These are phyloP conservation scores for Octopus sinensis DNA, from an alignment of 1,140 invertebrate species.

Conservation along the genomic window DNA sequence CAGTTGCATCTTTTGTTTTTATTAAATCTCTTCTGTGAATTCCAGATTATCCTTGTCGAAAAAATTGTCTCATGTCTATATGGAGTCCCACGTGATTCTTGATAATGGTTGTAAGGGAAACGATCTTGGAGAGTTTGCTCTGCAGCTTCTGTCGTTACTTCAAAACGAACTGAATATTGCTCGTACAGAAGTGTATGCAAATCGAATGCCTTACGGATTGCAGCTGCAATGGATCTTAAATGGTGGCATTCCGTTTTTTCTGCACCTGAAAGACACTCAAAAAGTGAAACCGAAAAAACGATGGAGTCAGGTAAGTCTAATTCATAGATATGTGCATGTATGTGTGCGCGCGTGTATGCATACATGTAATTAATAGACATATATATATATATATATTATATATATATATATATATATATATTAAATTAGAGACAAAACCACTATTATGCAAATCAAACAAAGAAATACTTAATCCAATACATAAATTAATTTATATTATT, in stretches of 20 bases:
- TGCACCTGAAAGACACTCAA: conserved; percentile 42
- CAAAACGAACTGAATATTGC: conserved; percentile 29
- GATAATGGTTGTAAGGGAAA: conserved; percentile 37
- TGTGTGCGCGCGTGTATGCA: background rate
- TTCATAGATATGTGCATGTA: background rate
- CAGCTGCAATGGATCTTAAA: conserved; percentile 34
- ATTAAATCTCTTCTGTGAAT: no score
- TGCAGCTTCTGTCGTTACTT: conserved; percentile 36
- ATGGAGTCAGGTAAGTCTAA: conserved; percentile 40
- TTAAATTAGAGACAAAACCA: no score
- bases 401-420: no score
- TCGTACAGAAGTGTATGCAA: conserved; percentile 20
- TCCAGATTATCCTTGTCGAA: conserved; percentile 29
- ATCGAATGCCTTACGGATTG: conserved; percentile 40
- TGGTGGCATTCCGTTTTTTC: conserved; percentile 36
- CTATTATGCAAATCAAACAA: no score
- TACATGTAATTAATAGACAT: no score
- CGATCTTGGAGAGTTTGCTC: conserved; percentile 34
- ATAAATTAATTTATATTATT: no score
- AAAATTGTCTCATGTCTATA: conserved; percentile 23
- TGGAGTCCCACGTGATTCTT: conserved; percentile 46
- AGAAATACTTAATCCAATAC: no score
- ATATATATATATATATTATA: no score
- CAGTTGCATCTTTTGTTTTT: no score
- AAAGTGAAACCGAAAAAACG: conserved; percentile 47